These are phyloP conservation scores for Chorisops tibialis DNA, from an alignment of 2,888 invertebrate species.

Conservation along the genomic window DNA sequence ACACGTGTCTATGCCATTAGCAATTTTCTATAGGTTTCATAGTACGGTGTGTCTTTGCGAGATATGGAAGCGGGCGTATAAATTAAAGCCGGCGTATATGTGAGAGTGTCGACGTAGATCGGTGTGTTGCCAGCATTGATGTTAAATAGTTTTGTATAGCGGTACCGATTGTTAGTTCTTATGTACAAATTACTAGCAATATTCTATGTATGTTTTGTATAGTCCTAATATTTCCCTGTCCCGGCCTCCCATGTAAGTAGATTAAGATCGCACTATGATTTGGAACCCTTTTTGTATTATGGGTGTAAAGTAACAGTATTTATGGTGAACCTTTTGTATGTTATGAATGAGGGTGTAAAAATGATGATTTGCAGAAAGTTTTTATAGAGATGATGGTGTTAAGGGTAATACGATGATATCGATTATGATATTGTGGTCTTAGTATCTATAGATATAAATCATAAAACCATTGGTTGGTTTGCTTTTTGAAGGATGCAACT, in stretches of 20 bases:
- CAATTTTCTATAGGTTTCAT: conserved; percentile 92
- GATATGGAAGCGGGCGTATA: conserved; percentile 95
- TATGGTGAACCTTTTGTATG: no score
- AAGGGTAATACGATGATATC: no score
- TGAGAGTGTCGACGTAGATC: conserved; percentile 52
- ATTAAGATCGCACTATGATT: background rate
- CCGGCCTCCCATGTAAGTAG: conserved; percentile 21
- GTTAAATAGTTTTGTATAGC: conserved; percentile 18
- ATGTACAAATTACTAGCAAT: conserved; percentile 23
- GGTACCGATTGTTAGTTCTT: conserved; percentile 19
- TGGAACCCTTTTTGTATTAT: no score
- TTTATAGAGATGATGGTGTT: no score
- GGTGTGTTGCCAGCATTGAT: conserved; percentile 10
- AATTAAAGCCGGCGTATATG: conserved; percentile 84
- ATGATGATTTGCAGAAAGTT: no score
- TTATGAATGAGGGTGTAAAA: no score
- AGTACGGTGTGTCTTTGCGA: conserved; percentile 94
- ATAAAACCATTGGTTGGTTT: no score
- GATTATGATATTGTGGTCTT: no score
- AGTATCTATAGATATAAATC: no score
- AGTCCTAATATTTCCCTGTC: no score
- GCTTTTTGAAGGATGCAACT: no score
- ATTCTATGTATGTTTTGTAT: conserved; percentile 20
- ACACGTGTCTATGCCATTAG: conserved; percentile 88
- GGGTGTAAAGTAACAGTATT: no score